These are phyloP conservation scores for Glossophaga mutica DNA, from an alignment of 2,797 vertebrate species.

Conservation along the genomic window DNA sequence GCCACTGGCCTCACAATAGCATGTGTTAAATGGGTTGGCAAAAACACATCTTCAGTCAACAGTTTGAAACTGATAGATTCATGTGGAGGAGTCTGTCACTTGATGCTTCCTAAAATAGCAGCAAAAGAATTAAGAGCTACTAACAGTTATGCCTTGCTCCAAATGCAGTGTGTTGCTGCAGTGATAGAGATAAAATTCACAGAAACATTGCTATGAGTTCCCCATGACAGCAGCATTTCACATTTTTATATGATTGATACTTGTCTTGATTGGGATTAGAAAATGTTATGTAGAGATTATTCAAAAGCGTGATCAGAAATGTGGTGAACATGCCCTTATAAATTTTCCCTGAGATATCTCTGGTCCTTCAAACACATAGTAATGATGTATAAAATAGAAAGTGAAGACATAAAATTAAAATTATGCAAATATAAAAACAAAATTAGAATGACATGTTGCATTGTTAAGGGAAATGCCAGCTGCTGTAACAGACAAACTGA, in stretches of 20 bases:
- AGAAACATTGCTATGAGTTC: background rate
- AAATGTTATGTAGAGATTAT: background rate
- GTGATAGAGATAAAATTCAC: background rate
- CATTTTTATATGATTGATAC: background rate
- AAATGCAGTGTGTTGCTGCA: background rate
- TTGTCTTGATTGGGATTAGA: background rate
- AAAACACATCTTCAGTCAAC: background rate
- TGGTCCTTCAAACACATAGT: background rate
- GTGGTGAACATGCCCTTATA: background rate
- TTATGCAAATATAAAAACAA: background rate
- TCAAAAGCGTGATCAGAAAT: background rate
- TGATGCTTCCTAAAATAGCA: slow-evolving; percentile 28
- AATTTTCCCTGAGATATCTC: background rate
- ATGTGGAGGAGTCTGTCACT: background rate
- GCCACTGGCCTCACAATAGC: background rate
- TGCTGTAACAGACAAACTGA: background rate
- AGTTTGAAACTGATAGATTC: slow-evolving; percentile 5
- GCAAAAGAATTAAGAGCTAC: background rate
- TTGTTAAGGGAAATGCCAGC: background rate
- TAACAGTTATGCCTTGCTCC: background rate
- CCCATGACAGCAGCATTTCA: background rate
- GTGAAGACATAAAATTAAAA: background rate
- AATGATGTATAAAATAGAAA: background rate
- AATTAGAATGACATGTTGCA: background rate
- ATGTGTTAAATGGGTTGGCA: background rate